Evolutionary conservation across 2,888 invertebrate genomes (phyloP), one percentile per base, ranked within the genome.

Genomic region (Gandaritis pyraliata): DNA sequence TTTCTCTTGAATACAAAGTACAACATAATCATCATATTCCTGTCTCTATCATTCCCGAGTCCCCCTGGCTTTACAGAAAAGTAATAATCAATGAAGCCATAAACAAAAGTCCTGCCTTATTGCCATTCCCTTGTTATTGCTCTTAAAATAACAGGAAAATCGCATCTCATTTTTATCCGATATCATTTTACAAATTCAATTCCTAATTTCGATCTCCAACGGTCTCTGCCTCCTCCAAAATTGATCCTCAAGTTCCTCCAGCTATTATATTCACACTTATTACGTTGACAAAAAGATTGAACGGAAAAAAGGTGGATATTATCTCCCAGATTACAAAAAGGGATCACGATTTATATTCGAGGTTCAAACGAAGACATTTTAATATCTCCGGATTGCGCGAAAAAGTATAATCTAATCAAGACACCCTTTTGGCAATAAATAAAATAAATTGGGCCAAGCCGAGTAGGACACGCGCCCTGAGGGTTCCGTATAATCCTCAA

Each of bases 391-490:
- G 72, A 78, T 75, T 73, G 73, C 61, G 70, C 69, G 70, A 72
- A 76, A 72, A 70, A 78, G 78, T 82, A 85, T 73, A 80, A 81
- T 79, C 72, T 78, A 81, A 80, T 83, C 78, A 62, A 49, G 65
- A 67, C 69, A 70, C 82, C 81, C 76, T 83, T 85, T 78, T 72
- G 69, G 71, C 76, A 74, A 85, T 86, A 85, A 86, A 85, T 85
- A 84, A 84, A 85, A 58, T 54, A 53, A 41, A 60, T 30, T 41
- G 46, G 52, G 38, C 79, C 77, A 72, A 71, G 66, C 51, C n/a
- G 50, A 58, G 58, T 54, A 18, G 39, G 39, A 12, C 30, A 15
- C 30, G 33, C n/a, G 16, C 13, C 10, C 23, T 18, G 12, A 15
- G 11, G 30, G 49, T 45, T 41, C 29, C 52, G 39, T 48, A 39